Evolutionary conservation across 2,888 invertebrate species (phyloP).

Genomic region (Corbicula japonica): DNA sequence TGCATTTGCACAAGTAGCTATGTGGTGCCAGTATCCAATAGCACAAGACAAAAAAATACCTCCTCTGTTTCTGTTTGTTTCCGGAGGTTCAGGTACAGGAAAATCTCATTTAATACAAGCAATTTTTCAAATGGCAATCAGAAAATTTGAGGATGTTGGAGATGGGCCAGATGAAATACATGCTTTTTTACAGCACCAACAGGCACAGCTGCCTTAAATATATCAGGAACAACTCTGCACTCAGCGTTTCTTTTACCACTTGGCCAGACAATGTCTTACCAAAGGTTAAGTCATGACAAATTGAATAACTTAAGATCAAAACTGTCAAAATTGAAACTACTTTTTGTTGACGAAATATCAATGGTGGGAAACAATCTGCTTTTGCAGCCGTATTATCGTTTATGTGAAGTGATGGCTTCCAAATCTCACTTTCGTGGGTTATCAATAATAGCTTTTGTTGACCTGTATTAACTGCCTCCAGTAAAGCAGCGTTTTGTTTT

Average conservation of each 20-base stretch:
- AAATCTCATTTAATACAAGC: slow-evolving; percentile 48
- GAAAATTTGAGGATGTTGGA: slow-evolving; percentile 17
- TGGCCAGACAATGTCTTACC: slow-evolving; percentile 37
- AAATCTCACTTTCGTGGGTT: slow-evolving; percentile 47
- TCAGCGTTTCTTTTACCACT: slow-evolving; percentile 40
- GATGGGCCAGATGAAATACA: slow-evolving; percentile 38
- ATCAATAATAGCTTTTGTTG: slow-evolving; percentile 43
- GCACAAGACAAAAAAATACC: neutral
- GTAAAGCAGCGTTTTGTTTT: slow-evolving; percentile 34
- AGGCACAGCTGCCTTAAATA: slow-evolving; percentile 57
- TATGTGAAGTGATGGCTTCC: slow-evolving; percentile 30
- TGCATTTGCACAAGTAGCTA: slow-evolving; percentile 3
- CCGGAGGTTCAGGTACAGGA: slow-evolving; percentile 46
- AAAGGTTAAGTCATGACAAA: slow-evolving; percentile 11
- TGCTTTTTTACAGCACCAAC: slow-evolving; percentile 52
- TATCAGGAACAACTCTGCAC: slow-evolving; percentile 52
- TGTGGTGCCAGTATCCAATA: neutral
- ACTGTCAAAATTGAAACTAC: slow-evolving; percentile 29
- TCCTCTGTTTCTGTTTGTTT: neutral
- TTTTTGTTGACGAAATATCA: slow-evolving; percentile 60
- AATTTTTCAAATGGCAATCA: slow-evolving; percentile 44
- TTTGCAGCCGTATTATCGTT: slow-evolving; percentile 46
- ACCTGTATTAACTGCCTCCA: slow-evolving; percentile 38
- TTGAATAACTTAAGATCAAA: slow-evolving; percentile 11
- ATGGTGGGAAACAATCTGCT: slow-evolving; percentile 54